phyloP scores from a whole-genome alignment of 2,888 invertebrate species.

The Drosophila infuscata region DNA sequence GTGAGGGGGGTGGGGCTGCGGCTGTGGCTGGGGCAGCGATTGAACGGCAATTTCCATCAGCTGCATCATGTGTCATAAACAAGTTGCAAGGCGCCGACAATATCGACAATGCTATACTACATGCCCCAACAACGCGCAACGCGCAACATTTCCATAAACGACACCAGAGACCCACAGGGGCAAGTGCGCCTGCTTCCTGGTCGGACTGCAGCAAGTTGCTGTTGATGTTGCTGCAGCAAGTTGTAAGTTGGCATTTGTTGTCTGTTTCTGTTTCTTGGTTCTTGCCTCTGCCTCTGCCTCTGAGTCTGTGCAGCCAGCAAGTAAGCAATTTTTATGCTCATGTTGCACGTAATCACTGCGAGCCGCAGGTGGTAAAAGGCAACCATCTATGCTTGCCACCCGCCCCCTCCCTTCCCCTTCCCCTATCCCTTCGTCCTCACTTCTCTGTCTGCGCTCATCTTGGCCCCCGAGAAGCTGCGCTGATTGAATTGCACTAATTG shows the following conservation, averaged over 20 bases:
- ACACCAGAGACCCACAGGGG: conserved; percentile 58
- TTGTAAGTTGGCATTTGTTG: conserved; percentile 7
- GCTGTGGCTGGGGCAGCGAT: conserved; percentile 40
- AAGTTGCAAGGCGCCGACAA: conserved; percentile 83
- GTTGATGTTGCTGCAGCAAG: conserved; percentile 14
- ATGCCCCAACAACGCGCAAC: conserved; percentile 23
- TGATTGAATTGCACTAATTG: conserved; percentile 81
- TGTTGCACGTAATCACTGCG: conserved; percentile 83
- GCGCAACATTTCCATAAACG: conserved; percentile 65
- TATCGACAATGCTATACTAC: conserved; percentile 43
- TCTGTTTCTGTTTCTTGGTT: conserved; percentile 20
- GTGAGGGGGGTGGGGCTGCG: neutral
- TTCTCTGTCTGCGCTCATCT: conserved; percentile 33
- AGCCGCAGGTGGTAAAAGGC: conserved; percentile 83
- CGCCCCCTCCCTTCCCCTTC: neutral
- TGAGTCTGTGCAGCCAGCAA: conserved; percentile 57
- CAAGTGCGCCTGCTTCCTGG: conserved; percentile 71
- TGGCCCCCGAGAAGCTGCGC: conserved; percentile 48
- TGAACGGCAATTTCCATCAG: conserved; percentile 77
- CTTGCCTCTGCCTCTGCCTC: conserved; percentile 47
- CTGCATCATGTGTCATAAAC: conserved; percentile 84
- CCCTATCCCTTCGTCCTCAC: neutral
- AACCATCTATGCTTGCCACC: conserved; percentile 9
- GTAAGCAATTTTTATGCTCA: conserved; percentile 78
- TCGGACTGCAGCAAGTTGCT: conserved; percentile 24